Evolutionary conservation across 2,797 vertebrate species (phyloP), one percentile per base, ranked within the genome.

Genomic region (Syngnathus acus): DNA sequence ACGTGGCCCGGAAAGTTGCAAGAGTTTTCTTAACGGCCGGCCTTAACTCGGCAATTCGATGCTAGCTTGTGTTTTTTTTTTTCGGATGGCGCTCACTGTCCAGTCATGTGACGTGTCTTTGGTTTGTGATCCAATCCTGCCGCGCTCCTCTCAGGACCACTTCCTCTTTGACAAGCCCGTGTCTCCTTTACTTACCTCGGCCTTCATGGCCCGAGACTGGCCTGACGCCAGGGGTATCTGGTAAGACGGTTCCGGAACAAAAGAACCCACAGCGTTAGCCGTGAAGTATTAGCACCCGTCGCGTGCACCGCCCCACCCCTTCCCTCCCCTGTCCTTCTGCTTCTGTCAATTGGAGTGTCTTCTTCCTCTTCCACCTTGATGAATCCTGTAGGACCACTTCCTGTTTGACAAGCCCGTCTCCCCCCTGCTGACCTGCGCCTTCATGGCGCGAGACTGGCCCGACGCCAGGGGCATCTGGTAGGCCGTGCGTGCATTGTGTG

Each of bases 401-500:
- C 86, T 97, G 73, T 96, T 96, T 87, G 95, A 97, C 88, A 96
- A 97, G 78, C 94, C 94, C 0, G 92, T 97, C 63, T 97, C 94
- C 68, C 94, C 94, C 0, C 84, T 96, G 89, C 87, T 98, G 83
- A 95, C 93, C 1, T 94, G 93, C 82, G 93, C 94, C 66, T 94
- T 94, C 78, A 96, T 97, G 95, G 94, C 92, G 76, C 90, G 95
- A 66, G 94, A 98, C 89, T 98, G 95, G 95, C 94, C 95, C 3
- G 95, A 96, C 74, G 95, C 90, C 86, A 89, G 94, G 75, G 94
- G 95, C 86, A 95, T 97, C 90, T 97, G 95, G 94, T 95, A 95
- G 0, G 88, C 48, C 38, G 13, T n/a, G 16, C 43, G 62, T 39
- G 26, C 2, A 23, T 32, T 26, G 62, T 37, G 62, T 39, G 43